A percentile compares a stretch with the other conserved stretches of the same genome.
Evolutionary conservation across 2,113 vertebrate genomes (phyloP).

Genomic region (Reinhardtius hippoglossoides): DNA sequence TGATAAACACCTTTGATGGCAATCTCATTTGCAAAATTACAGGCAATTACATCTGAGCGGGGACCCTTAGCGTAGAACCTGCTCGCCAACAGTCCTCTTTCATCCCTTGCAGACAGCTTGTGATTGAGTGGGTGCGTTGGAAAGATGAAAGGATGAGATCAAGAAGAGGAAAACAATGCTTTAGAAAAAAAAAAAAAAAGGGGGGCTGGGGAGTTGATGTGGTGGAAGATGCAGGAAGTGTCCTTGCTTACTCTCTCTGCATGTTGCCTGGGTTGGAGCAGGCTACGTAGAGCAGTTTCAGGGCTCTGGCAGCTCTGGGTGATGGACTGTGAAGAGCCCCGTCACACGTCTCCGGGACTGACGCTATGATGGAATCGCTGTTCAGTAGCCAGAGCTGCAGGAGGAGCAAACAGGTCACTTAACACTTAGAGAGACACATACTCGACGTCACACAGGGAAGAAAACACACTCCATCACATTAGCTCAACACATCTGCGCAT

Average conservation of each 20-base stretch:
- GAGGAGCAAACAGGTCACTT: constrained; percentile 59
- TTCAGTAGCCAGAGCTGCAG: constrained; percentile 95
- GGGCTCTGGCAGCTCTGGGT: constrained; percentile 75
- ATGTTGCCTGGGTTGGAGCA: constrained; percentile 78
- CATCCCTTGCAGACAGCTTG: constrained; percentile 30
- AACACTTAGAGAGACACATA: constrained; percentile 22
- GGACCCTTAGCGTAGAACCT: constrained; percentile 39
- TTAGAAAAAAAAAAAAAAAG: neutral
- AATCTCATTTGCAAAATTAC: constrained; percentile 50
- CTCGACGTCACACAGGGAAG: neutral
- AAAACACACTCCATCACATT: neutral
- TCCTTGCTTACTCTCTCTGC: constrained; percentile 88
- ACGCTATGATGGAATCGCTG: constrained; percentile 89
- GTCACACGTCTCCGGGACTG: constrained; percentile 73
- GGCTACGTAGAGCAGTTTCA: constrained; percentile 91
- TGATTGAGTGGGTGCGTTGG: constrained; percentile 44
- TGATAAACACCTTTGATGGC: constrained; percentile 50
- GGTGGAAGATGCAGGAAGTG: neutral
- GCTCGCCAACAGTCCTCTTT: constrained; percentile 45
- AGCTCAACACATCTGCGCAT: neutral
- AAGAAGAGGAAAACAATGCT: constrained; percentile 54
- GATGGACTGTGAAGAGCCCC: constrained; percentile 64
- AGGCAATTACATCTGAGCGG: constrained; percentile 45
- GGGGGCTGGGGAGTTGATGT: neutral
- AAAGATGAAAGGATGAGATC: constrained; percentile 62